Evolutionary conservation across 1,140 invertebrate genomes (phyloP).

Genomic region (Leptestheria dahalacensis): DNA sequence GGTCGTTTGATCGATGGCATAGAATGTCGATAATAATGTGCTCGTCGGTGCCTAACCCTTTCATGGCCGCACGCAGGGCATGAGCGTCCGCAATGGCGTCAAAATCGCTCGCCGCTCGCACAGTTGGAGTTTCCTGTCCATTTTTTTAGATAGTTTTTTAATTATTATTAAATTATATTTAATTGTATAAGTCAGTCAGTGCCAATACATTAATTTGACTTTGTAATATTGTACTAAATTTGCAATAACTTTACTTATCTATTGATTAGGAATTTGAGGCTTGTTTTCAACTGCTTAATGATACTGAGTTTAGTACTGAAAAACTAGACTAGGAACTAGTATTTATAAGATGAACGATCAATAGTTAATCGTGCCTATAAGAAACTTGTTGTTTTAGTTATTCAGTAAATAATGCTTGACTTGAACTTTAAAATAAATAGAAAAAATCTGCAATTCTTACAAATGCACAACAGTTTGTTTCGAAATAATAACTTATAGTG

Average conservation of each 20-base stretch:
- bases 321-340: no score
- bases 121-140: constrained; percentile 39
- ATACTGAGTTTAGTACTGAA: no score
- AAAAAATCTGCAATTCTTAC: not conserved
- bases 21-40: constrained; percentile 55
- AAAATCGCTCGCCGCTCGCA: constrained; percentile 39
- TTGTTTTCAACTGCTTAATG: not conserved
- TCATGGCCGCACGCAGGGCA: constrained; percentile 53
- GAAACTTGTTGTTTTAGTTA: not conserved
- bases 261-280: not conserved
- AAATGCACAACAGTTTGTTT: no score
- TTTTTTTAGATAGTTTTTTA: constrained; percentile 1
- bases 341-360: no score
- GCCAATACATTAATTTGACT: not conserved
- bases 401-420: not conserved
- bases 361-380: no score
- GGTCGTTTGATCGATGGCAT: constrained; percentile 42
- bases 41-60: constrained; percentile 59
- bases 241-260: not conserved
- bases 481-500: no score
- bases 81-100: constrained; percentile 49
- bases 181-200: not conserved
- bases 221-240: not conserved
- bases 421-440: not conserved
- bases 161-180: not conserved